A percentile compares a stretch with the other conserved stretches of the same genome.
These are phyloP conservation scores for Zenarchopterus dispar DNA, from an alignment of 2,797 vertebrate species.

Conservation along the genomic window DNA sequence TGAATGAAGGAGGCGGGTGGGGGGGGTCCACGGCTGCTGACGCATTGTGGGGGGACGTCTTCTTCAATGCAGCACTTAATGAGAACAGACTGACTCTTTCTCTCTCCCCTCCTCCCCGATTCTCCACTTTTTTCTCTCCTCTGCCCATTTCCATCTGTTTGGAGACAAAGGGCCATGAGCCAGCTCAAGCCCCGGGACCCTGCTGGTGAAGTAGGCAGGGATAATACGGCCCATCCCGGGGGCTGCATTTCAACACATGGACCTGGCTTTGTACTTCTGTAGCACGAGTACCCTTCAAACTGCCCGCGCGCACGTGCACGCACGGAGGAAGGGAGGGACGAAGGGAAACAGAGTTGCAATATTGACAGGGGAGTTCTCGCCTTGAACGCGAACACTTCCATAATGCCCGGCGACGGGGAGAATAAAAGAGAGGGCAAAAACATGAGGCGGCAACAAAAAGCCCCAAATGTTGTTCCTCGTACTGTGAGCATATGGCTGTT, in stretches of 20 bases:
- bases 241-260: slow-evolving; percentile 89
- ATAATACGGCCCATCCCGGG: slow-evolving; percentile 85
- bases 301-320: slow-evolving; percentile 19
- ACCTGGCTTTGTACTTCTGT: slow-evolving; percentile 81
- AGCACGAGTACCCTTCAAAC: slow-evolving; percentile 68
- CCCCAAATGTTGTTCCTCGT: slow-evolving; percentile 75
- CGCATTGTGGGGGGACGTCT: slow-evolving; percentile 79
- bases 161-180: slow-evolving; percentile 86
- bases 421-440: slow-evolving; percentile 61
- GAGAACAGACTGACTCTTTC: slow-evolving; percentile 87
- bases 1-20: slow-evolving; percentile 81
- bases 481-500: slow-evolving; percentile 82
- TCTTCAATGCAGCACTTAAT: slow-evolving; percentile 86
- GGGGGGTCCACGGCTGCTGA: slow-evolving; percentile 77
- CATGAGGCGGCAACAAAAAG: slow-evolving; percentile 67
- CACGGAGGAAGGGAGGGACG: not conserved
- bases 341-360: slow-evolving; percentile 20
- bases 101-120: slow-evolving; percentile 58
- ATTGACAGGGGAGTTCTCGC: slow-evolving; percentile 63
- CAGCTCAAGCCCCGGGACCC: slow-evolving; percentile 83
- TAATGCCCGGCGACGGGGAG: slow-evolving; percentile 57
- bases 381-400: slow-evolving; percentile 72
- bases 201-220: slow-evolving; percentile 88
- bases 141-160: slow-evolving; percentile 88
- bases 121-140: slow-evolving; percentile 76